phyloP scores from a whole-genome alignment of 1,140 invertebrate species.

The Diuraphis noxia region DNA sequence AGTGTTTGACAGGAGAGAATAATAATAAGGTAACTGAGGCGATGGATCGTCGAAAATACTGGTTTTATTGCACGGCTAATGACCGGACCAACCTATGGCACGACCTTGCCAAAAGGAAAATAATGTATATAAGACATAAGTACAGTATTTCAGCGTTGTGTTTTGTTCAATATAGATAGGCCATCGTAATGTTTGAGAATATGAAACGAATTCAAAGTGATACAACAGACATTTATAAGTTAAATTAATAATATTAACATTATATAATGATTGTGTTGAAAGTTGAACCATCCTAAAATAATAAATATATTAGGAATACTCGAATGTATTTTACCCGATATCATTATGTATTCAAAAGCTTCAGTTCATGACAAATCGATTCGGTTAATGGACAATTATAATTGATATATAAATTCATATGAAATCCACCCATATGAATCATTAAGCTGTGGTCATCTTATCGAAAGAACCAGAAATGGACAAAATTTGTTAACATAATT shows the following conservation, averaged over 20 bases:
- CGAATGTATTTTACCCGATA: neutral
- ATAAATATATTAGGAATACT: neutral
- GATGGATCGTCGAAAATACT: neutral
- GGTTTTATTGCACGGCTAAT: slow-evolving; percentile 19
- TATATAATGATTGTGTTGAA: neutral
- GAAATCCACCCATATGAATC: neutral
- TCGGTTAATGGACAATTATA: neutral
- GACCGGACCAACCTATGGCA: slow-evolving; percentile 9
- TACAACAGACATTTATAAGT: neutral
- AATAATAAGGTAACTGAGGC: neutral
- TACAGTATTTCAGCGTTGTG: neutral
- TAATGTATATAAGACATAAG: too few relatives aligned
- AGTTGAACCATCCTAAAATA: neutral
- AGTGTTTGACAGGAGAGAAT: neutral
- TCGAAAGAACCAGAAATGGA: neutral
- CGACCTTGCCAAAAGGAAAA: slow-evolving; percentile 8
- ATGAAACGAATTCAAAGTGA: neutral
- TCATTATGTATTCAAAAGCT: neutral
- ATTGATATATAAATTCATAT: neutral
- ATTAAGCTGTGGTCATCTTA: neutral
- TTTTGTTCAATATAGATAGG: neutral
- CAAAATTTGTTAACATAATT: neutral
- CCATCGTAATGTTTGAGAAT: neutral
- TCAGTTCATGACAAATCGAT: neutral
- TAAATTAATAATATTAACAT: neutral